Base-by-base conservation (phyloP, 92 coral and sea anemone genomes). In the Scolanthus callimorphus region DNA sequence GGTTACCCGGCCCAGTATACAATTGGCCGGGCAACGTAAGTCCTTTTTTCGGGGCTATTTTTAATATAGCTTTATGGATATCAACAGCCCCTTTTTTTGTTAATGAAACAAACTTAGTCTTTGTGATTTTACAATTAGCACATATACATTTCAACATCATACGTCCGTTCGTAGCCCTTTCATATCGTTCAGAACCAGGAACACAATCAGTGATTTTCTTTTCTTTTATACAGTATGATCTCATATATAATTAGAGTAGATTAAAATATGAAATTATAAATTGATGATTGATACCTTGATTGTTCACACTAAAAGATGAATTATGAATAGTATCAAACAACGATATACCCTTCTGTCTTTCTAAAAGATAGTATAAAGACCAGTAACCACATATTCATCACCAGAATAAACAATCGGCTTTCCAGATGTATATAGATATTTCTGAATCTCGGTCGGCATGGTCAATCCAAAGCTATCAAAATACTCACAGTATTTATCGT, bases 1-100 rank as follows among this genome's bases (percentile, higher is more conserved):
- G 65, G 19, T 68, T 68, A 10, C 31, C 23, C 0, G 75, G 75
- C 0, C 63, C 73, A 0, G 52, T 48, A 27, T 37, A 66, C 12
- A 13, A 22, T 17, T 11, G 52, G 25, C 30, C 73, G 26, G 27
- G 70, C 27, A 47, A 48, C 2, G 49, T 48, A 4, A 9, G 11
- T 15, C 17, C 52, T 46, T 57, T 57, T 31, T 3, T 43, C 13
- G 8, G 4, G 11, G 59, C 29, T 57, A 57, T 9, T 1, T 57
- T 29, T 1, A 43, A 20, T 19, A 57, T 57, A 1, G 15, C 3
- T 34, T 30, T 37, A 31, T 57, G 63, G 19, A 57, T 37, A n/a
- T 57, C 63, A 19, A 9, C 4, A 4, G 8, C 17, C 4, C 52
- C 52, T 6, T 21, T 21, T 34, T 34, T 34, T 15, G 6, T 34